A percentile compares a stretch with the other conserved stretches of the same genome.
These are phyloP conservation scores for Heterotilapia buettikoferi DNA, from an alignment of 2,113 vertebrate genomes.

Conservation along the genomic window DNA sequence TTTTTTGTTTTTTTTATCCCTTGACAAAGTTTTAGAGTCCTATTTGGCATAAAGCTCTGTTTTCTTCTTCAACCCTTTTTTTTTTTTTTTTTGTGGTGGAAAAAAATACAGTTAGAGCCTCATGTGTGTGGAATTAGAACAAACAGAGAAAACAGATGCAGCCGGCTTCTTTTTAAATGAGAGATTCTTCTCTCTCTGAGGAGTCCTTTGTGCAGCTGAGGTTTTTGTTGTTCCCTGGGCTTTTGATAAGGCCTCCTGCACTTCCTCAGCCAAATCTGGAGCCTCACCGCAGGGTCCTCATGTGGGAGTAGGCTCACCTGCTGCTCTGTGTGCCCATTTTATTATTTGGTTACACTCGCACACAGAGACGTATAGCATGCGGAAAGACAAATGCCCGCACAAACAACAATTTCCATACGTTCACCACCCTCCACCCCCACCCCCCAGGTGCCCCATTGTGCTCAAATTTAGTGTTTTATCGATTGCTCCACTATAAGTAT, in stretches of 20 bases:
- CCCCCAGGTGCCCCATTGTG: background rate
- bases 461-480: background rate
- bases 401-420: constrained; percentile 9
- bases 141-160: constrained; percentile 50
- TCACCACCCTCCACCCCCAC: background rate
- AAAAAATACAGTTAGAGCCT: constrained; percentile 1
- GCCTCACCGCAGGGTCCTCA: constrained; percentile 44
- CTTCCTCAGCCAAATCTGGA: constrained; percentile 48
- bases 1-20: too few species aligned
- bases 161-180: constrained; percentile 32
- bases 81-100: background rate
- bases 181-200: constrained; percentile 31
- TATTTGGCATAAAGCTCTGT: constrained; percentile 21
- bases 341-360: constrained; percentile 6
- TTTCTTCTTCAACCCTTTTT: constrained; percentile 12
- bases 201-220: constrained; percentile 54
- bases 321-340: constrained; percentile 38
- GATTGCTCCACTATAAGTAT: background rate
- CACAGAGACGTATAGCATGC: background rate
- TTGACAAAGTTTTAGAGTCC: constrained; percentile 9
- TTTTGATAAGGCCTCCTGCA: constrained; percentile 63
- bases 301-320: constrained; percentile 51
- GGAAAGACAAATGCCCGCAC: background rate
- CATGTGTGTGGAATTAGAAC: constrained; percentile 40
- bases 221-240: constrained; percentile 49